A percentile compares a stretch with the other conserved stretches of the same genome.
Conservation (phyloP, 2,888 invertebrate genomes). For the Zelleria hepariella region DNA sequence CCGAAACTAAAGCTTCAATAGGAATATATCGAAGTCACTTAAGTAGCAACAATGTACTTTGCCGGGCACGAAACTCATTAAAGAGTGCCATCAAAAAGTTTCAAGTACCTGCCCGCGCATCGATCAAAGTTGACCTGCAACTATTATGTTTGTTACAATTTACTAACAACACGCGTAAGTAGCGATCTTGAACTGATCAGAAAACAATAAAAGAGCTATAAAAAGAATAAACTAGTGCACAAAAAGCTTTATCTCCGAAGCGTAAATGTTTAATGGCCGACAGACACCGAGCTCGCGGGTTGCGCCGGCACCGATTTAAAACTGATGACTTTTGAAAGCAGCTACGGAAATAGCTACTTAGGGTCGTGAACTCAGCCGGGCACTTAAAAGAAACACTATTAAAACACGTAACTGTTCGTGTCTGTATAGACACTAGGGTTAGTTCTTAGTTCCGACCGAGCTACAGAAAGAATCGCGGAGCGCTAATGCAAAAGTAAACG, state of each 20-base stretch:
- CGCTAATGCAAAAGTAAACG: not conserved
- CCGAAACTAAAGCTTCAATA: not conserved
- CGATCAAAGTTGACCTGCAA: conserved; percentile 14
- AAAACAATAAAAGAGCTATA: conserved; percentile 58
- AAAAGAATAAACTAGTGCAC: conserved; percentile 45
- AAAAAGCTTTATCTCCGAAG: conserved; percentile 61
- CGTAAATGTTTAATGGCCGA: conserved; percentile 61
- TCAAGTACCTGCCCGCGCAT: not conserved
- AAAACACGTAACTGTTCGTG: conserved; percentile 9
- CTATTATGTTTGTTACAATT: conserved; percentile 8
- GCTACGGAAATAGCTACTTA: conserved; percentile 58
- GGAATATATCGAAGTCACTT: not conserved
- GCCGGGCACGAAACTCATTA: not conserved
- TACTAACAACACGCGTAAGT: conserved; percentile 8
- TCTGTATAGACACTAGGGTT: not conserved
- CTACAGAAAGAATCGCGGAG: not conserved
- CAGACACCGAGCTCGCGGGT: conserved; percentile 38
- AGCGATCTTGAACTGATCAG: conserved; percentile 43
- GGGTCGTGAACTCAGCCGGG: conserved; percentile 35
- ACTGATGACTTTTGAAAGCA: conserved; percentile 58
- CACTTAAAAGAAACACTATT: conserved; percentile 42
- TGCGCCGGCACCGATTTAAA: conserved; percentile 56
- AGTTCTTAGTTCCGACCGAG: not conserved
- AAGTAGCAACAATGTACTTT: not conserved
- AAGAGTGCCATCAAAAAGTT: not conserved